Conservation (phyloP, 1,140 invertebrate species). For the Philotrypesis tridentata region DNA sequence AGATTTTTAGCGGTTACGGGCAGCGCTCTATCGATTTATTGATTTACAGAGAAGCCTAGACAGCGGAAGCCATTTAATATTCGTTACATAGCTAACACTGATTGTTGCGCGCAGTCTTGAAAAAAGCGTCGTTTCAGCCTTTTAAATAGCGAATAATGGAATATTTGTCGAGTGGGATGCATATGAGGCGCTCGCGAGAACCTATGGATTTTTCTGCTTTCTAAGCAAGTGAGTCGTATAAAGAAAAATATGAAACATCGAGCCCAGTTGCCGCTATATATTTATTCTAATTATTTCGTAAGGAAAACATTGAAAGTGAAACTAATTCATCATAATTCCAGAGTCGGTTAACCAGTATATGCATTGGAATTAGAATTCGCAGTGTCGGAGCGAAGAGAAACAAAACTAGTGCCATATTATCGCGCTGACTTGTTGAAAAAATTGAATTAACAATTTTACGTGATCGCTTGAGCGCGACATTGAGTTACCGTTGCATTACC, state of each 20-base stretch:
- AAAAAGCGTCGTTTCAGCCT: not conserved
- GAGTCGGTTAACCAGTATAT: not conserved
- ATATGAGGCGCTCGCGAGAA: not conserved
- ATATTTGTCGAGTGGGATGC: not conserved
- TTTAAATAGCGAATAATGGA: constrained; percentile 4
- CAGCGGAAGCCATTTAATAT: constrained; percentile 16
- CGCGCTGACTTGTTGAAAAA: not conserved
- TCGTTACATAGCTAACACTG: constrained; percentile 8
- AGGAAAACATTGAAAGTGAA: not conserved
- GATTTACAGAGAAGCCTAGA: constrained; percentile 4
- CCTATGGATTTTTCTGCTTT: constrained; percentile 27
- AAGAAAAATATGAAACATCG: not conserved
- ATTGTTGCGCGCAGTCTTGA: not conserved
- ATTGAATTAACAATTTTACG: not conserved
- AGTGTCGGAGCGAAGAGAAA: not conserved
- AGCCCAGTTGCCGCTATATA: too few relatives aligned
- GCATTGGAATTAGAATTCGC: not conserved
- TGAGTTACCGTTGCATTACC: not conserved
- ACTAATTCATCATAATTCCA: not conserved
- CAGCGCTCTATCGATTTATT: constrained; percentile 8
- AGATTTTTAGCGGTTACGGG: not conserved
- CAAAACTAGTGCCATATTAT: not conserved
- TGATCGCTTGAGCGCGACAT: not conserved
- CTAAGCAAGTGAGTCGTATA: constrained; percentile 25
- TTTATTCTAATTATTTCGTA: not conserved